Evolutionary conservation across 2,797 vertebrate genomes (phyloP), one percentile per base, ranked within the genome.

Genomic region (Epinephelus malabaricus): DNA sequence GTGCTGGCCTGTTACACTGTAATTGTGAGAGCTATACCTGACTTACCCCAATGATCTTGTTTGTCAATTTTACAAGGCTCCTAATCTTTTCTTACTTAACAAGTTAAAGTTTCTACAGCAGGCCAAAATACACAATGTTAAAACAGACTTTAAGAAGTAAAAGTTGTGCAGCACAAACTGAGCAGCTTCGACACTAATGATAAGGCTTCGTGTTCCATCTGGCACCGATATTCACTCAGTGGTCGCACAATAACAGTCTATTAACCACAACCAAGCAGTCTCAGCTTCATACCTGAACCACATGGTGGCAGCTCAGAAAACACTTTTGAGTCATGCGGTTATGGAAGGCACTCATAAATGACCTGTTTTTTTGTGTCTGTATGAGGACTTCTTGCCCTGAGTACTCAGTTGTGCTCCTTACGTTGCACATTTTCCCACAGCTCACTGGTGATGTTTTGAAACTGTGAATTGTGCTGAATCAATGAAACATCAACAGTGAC

Each of bases 1-100:
- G 71, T 23, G 49, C 51, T 55, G n/a, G 76, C 55, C 60, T 81
- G 73, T 81, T 86, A 61, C 78, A 49, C 83, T 82, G 63, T 84
- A 90, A 85, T 89, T 87, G 73, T 47, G n/a, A 69, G 54, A 78
- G 71, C 71, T 43, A 78, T 69, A 69, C 76, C 76, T 81, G 80
- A 80, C 71, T 72, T 79, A 74, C 50, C 61, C 45, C 82, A 67
- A 55, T 83, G 51, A 83, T 87, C 77, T 76, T 59, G 74, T 89
- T 76, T 86, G 72, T 86, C 83, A 77, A 60, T 83, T 82, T 66
- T 73, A 75, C 46, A 61, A 69, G 81, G 34, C 69, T 54, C 38
- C 50, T 54, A 63, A 64, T 23, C 23, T 77, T 81, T 88, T 79
- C 56, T 60, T 23, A 59, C 46, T 47, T 53, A 88, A 66, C 63